A percentile compares a stretch with the other conserved stretches of the same genome.
phyloP scores from a whole-genome alignment of 2,888 invertebrate species.

The Nymphalis polychloros region DNA sequence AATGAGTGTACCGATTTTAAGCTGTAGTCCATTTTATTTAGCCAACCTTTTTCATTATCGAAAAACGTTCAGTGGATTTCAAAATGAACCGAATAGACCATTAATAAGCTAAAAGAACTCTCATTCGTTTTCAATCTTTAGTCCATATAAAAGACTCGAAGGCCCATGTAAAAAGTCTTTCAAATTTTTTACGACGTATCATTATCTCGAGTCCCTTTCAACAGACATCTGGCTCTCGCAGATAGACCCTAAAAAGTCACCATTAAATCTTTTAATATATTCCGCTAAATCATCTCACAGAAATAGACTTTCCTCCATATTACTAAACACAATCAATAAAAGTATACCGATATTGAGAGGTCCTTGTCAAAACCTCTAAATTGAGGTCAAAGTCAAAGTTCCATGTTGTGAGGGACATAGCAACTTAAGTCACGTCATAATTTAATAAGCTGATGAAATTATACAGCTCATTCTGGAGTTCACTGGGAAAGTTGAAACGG shows the following conservation, averaged over 20 bases:
- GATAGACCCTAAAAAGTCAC: constrained; percentile 17
- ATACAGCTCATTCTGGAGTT: constrained; percentile 32
- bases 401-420: constrained; percentile 27
- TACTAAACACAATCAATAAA: constrained; percentile 20
- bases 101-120: background rate
- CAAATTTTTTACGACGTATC: constrained; percentile 22
- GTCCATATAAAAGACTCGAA: constrained; percentile 7
- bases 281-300: constrained; percentile 25
- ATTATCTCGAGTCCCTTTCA: constrained; percentile 15
- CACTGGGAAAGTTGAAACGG: constrained; percentile 22
- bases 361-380: constrained; percentile 23
- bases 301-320: constrained; percentile 23
- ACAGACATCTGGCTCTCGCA: constrained; percentile 14
- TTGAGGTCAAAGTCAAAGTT: constrained; percentile 28
- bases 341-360: constrained; percentile 18
- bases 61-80: background rate
- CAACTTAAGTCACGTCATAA: constrained; percentile 33
- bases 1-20: too few relatives aligned
- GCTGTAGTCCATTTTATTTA: too few relatives aligned
- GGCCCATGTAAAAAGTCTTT: constrained; percentile 9
- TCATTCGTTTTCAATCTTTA: constrained; percentile 4
- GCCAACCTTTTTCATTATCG: background rate
- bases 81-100: background rate
- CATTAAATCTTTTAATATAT: constrained; percentile 29
- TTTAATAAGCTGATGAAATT: constrained; percentile 35